Evolutionary conservation across 2,797 vertebrate genomes (phyloP).

Genomic region (Sebastes iracundus): DNA sequence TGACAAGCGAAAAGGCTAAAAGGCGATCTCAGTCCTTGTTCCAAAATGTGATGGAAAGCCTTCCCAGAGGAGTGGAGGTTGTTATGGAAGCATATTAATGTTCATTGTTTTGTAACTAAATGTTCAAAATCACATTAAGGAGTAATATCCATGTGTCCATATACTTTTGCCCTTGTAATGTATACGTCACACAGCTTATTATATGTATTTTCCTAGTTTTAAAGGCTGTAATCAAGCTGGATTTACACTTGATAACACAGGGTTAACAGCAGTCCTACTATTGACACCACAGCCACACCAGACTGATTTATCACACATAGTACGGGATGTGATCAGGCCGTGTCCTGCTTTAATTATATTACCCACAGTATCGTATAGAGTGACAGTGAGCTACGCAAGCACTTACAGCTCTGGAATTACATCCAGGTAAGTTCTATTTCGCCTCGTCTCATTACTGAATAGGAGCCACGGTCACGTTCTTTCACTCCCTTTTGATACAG

Average conservation of each 20-base stretch:
- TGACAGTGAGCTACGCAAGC: background rate
- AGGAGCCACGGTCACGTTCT: background rate
- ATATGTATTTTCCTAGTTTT: background rate
- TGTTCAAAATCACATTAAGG: background rate
- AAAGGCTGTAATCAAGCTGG: background rate
- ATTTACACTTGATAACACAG: background rate
- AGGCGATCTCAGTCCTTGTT: no score
- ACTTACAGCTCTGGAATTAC: constrained; percentile 1
- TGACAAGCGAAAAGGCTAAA: no score
- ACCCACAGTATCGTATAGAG: background rate
- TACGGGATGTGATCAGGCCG: background rate
- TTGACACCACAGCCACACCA: background rate
- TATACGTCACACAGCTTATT: background rate
- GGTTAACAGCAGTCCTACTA: background rate
- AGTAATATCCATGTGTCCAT: background rate
- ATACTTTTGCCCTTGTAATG: background rate
- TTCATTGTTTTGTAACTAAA: background rate
- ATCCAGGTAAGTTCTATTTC: constrained; percentile 17
- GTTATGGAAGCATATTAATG: background rate
- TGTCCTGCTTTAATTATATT: background rate
- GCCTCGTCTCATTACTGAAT: background rate
- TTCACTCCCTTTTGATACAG: background rate
- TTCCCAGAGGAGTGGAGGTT: background rate
- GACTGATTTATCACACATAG: background rate
- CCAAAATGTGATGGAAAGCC: background rate